Evolutionary conservation across 1,140 invertebrate species (phyloP), one percentile per base, ranked within the genome.

Genomic region (Meloidogyne chitwoodi): DNA sequence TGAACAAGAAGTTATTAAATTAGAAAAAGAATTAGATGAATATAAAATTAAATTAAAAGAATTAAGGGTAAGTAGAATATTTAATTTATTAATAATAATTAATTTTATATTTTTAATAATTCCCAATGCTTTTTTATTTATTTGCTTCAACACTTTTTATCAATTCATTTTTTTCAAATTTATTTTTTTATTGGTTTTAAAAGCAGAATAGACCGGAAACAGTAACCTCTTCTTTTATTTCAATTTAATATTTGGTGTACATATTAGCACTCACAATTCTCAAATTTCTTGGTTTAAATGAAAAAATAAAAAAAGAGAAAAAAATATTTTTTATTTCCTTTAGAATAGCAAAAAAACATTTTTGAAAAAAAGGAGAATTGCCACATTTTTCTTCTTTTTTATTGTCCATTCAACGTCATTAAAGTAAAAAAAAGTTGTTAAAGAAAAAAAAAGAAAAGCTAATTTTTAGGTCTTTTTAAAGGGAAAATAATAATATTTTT

Each of bases 21-120:
- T 85, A 48, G 83, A 85, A 62, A 48, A 65, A 14, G 83, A 84
- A 48, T 70, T 85, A 75, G 72, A 82, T 31, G 69, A 61, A 24
- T 71, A 77, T 24, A 68, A 68, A 67, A 66, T 63, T 24, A 75
- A 74, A 29, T 61, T 85, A 14, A 76, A 81, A 14, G 69, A 83
- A 56, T 69, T 81, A 8, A 78, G 84, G 76, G 83, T 84, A 38
- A 64, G 83, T 75, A 69, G 12, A 14, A n/a, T n/a, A n/a, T n/a
- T n/a, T 67, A 67, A 8, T 67, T 22, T 34, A 22, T 66, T n/a
- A n/a, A n/a, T n/a, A n/a, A n/a, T n/a, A n/a, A n/a, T n/a, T n/a
- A n/a, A n/a, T n/a, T n/a, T n/a, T n/a, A n/a, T n/a, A n/a, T 68
- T 14, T 26, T 68, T 19, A 24, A 26, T 14, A 31, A 44, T 56